Evolutionary conservation across 1,140 invertebrate species (phyloP).

Genomic region (Pachypeltis micranthus): DNA sequence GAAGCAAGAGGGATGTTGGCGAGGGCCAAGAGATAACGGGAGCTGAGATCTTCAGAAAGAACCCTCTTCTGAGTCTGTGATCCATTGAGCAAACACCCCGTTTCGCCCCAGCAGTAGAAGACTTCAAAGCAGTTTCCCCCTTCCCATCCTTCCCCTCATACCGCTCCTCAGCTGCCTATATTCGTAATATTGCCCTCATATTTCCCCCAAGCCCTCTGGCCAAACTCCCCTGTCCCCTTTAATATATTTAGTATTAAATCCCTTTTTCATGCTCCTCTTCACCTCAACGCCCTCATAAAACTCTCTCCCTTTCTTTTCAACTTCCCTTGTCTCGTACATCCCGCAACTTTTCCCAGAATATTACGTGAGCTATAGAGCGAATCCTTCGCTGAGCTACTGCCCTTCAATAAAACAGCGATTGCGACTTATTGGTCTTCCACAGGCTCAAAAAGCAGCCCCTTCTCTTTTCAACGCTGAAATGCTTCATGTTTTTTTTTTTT

Average conservation of each 20-base stretch:
- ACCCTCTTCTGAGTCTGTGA: not conserved
- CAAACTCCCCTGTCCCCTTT: not conserved
- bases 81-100: not conserved
- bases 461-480: too few species aligned
- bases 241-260: slow-evolving; percentile 11
- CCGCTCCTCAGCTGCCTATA: not conserved
- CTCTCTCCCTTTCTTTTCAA: too few species aligned
- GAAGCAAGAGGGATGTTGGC: not conserved
- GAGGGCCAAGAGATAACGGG: not conserved
- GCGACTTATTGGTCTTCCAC: too few species aligned
- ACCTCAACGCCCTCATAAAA: too few species aligned
- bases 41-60: not conserved
- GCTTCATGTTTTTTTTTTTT: too few species aligned
- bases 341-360: too few species aligned
- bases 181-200: slow-evolving; percentile 9
- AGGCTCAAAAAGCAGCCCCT: too few species aligned
- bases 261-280: not conserved
- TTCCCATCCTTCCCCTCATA: not conserved
- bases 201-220: not conserved
- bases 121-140: not conserved
- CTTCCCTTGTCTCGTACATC: too few species aligned
- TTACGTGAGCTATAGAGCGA: too few species aligned
- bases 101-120: not conserved
- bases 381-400: too few species aligned
- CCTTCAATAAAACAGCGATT: too few species aligned